Conservation (phyloP, 2,797 vertebrate genomes). For the Amblyraja radiata region DNA sequence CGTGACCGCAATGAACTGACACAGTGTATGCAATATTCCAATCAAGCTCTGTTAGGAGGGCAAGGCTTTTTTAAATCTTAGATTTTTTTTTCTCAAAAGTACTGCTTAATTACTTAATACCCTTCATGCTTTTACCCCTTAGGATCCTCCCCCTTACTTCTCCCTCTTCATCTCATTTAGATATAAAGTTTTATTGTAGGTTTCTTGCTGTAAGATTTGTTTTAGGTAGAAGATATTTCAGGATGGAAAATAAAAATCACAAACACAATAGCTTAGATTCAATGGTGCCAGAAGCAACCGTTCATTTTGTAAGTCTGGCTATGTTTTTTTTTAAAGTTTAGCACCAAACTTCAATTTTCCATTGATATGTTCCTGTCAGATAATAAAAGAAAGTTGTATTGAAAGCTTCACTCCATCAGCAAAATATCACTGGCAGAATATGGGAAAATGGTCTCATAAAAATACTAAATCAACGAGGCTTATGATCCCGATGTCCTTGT, state of each 20-base stretch:
- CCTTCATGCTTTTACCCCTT: not conserved
- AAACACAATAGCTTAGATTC: not conserved
- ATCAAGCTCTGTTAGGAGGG: slow-evolving; percentile 56
- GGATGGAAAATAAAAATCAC: not conserved
- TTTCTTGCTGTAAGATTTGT: not conserved
- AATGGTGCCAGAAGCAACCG: not conserved
- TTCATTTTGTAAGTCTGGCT: not conserved
- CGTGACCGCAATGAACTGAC: not conserved
- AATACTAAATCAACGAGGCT: not conserved
- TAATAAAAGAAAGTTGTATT: not conserved
- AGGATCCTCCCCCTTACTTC: not conserved
- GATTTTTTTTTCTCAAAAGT: not conserved
- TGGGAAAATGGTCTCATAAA: too few species aligned
- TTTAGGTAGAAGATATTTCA: not conserved
- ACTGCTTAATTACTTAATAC: not conserved
- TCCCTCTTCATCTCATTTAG: not conserved
- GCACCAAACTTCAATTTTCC: slow-evolving; percentile 15
- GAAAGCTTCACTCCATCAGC: not conserved
- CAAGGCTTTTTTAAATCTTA: slow-evolving; percentile 49
- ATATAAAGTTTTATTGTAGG: not conserved
- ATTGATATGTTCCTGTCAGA: not conserved
- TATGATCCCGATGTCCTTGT: not conserved
- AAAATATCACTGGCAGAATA: not conserved
- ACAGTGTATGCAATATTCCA: not conserved
- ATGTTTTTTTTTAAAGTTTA: not conserved